phyloP scores from a whole-genome alignment of 2,113 vertebrate species.

The Forbesichthys papilliferus region DNA sequence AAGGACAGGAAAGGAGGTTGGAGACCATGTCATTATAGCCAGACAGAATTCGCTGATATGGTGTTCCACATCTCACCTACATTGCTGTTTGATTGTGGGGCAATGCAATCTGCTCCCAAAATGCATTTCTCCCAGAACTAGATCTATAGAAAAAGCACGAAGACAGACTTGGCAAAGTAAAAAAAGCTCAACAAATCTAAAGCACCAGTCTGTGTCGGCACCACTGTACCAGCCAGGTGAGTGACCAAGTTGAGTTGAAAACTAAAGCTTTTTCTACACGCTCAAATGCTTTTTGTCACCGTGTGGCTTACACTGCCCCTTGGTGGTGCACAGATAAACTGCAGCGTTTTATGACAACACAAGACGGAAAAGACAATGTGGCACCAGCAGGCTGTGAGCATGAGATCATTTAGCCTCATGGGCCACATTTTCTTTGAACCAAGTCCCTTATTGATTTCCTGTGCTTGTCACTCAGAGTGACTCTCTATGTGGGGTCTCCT shows the following conservation, averaged over 20 bases:
- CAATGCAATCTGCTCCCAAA: not conserved
- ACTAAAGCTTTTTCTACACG: no score
- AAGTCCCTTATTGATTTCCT: not conserved
- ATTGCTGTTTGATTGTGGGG: not conserved
- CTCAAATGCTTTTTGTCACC: no score
- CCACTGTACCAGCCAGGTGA: slow-evolving; percentile 29
- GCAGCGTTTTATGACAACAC: slow-evolving; percentile 14
- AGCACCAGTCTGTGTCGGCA: not conserved
- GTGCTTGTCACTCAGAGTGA: not conserved
- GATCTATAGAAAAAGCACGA: slow-evolving; percentile 29
- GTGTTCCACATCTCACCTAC: not conserved
- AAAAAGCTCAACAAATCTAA: not conserved
- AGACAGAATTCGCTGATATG: not conserved
- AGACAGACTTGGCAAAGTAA: not conserved
- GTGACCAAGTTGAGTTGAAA: slow-evolving; percentile 18
- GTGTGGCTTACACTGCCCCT: slow-evolving; percentile 47
- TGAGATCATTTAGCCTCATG: not conserved
- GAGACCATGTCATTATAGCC: slow-evolving; percentile 9
- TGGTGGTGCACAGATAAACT: slow-evolving; percentile 53
- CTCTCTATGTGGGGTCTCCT: slow-evolving; percentile 19
- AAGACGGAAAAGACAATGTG: not conserved
- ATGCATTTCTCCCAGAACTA: not conserved
- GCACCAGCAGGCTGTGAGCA: not conserved
- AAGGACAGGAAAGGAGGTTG: not conserved
- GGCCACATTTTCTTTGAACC: not conserved